These are phyloP conservation scores for Neofelis nebulosa DNA, from an alignment of 2,113 vertebrate genomes.

Conservation along the genomic window DNA sequence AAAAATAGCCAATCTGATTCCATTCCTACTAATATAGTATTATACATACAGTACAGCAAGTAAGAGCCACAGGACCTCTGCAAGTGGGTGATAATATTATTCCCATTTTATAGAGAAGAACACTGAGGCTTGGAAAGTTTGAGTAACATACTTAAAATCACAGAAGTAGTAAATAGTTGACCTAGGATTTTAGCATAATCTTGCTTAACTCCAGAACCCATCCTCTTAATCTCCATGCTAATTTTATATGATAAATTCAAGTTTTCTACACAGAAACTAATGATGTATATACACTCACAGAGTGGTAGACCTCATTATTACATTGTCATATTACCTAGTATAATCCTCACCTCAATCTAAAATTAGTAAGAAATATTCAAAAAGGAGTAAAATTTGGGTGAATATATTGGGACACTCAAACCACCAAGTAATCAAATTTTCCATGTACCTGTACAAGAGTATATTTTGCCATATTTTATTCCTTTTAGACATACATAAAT, in stretches of 20 bases:
- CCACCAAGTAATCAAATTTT: background rate
- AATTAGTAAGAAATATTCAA: conserved; percentile 44
- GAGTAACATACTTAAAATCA: background rate
- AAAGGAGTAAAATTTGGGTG: background rate
- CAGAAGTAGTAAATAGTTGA: background rate
- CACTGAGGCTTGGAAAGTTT: background rate
- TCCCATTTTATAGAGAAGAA: background rate
- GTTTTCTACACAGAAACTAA: background rate
- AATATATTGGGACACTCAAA: background rate
- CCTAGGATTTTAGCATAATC: background rate
- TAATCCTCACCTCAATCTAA: background rate
- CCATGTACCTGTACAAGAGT: background rate
- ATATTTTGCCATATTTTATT: background rate
- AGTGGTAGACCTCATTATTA: background rate
- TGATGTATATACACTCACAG: background rate
- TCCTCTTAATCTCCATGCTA: background rate
- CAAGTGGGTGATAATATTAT: background rate
- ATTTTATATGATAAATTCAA: background rate
- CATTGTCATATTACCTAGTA: background rate
- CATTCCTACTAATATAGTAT: background rate
- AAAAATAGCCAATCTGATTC: background rate
- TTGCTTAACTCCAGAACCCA: background rate
- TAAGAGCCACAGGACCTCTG: background rate
- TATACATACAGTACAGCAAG: background rate
- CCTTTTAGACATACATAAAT: background rate